Base-by-base conservation (phyloP, 2,888 invertebrate genomes). In the Frankliniella intonsa region DNA sequence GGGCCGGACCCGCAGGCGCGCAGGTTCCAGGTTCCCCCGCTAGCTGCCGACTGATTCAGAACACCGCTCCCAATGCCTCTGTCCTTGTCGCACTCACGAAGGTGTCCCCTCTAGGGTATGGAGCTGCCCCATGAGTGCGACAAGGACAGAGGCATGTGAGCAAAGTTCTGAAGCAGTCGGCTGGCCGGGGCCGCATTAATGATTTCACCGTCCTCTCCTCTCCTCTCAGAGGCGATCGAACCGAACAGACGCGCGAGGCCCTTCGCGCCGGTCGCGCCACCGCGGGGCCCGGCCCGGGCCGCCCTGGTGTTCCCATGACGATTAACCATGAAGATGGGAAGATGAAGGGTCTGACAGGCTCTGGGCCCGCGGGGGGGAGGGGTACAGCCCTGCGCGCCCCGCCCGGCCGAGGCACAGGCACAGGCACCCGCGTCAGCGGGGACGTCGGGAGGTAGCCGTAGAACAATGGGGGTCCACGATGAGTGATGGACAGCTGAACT, bases 401-500 rank as follows among this genome's bases (percentile, higher is more conserved):
- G 38, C 38, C 38, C 38, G 5, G 38, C 38, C 38, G 38, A 38
- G 38, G 38, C 38, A 38, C 38, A n/a, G n/a, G n/a, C n/a, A n/a
- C 38, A 38, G 38, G 38, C 38, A 38, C 38, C 38, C 38, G 38
- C 69, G 69, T 11, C 25, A 22, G 9, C 69, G 25, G 69, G 22
- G 25, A n/a, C 25, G 69, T 11, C 69, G 69, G 69, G 69, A 76
- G 22, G 69, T 25, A 25, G 69, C 69, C 69, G 22, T 25, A 76
- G 69, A 76, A 76, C 69, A 76, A 76, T 76, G 25, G 69, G 69
- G 69, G 69, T 76, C 69, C 69, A 22, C 69, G 69, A 76, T 76
- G 69, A 76, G 69, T 76, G 69, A 76, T 76, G 69, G 69, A 76
- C 69, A 25, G 69, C 69, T 76, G 22, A 25, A 76, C 69, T 76